Percentiles rank a stretch among this genome's conserved stretches.
These are phyloP conservation scores for Dissostichus mawsoni DNA, from an alignment of 2,113 vertebrate species.

Conservation along the genomic window DNA sequence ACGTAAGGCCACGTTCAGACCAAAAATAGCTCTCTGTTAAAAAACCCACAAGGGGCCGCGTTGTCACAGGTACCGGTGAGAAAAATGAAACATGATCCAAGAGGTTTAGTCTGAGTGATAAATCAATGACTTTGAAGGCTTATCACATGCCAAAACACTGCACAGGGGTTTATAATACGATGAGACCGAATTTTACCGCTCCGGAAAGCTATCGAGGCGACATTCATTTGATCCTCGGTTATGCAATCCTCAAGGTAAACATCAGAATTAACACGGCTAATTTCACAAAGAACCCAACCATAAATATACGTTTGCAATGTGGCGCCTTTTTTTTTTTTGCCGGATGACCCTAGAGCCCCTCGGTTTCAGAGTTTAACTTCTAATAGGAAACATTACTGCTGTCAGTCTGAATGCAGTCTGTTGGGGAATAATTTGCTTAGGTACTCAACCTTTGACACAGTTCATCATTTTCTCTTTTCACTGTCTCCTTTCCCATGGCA, in stretches of 20 bases:
- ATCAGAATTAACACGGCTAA: conserved; percentile 7
- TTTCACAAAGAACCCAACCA: neutral
- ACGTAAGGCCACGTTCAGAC: conserved; percentile 32
- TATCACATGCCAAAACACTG: conserved; percentile 48
- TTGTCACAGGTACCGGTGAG: conserved; percentile 62
- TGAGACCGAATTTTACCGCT: conserved; percentile 5
- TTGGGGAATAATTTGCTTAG: no score
- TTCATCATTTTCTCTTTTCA: no score
- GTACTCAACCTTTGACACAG: no score
- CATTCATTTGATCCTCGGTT: conserved; percentile 36
- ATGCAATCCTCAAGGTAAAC: conserved; percentile 28
- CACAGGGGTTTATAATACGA: conserved; percentile 1
- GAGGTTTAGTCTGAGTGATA: conserved; percentile 38
- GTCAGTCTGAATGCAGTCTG: neutral
- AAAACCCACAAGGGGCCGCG: conserved; percentile 34
- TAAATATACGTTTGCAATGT: neutral
- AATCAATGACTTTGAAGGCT: conserved; percentile 59
- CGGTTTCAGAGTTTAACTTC: neutral
- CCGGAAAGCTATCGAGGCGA: conserved; percentile 6
- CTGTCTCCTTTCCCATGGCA: no score
- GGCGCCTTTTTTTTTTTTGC: no score
- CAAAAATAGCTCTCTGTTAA: conserved; percentile 60
- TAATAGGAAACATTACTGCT: neutral
- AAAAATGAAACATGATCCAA: conserved; percentile 50
- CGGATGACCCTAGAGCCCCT: neutral